Evolutionary conservation across 2,797 vertebrate species (phyloP).

Genomic region (Liasis olivaceus): DNA sequence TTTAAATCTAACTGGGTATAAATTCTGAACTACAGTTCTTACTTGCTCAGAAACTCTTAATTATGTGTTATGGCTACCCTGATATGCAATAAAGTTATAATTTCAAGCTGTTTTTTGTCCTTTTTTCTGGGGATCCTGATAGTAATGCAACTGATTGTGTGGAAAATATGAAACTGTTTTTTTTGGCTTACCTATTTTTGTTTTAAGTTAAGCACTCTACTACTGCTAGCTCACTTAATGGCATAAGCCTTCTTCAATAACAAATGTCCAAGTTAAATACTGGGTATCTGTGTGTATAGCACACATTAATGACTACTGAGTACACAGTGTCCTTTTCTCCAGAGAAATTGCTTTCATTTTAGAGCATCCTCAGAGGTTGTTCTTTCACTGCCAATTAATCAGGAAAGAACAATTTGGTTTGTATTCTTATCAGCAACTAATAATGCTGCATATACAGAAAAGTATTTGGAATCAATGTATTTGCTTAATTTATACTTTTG

Average conservation of each 20-base stretch:
- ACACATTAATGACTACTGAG: not conserved
- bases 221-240: not conserved
- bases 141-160: not conserved
- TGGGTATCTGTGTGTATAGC: not conserved
- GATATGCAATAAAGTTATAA: not conserved
- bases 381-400: not conserved
- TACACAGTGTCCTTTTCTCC: not conserved
- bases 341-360: not conserved
- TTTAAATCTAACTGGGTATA: not conserved
- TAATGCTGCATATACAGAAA: not conserved
- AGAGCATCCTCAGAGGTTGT: not conserved
- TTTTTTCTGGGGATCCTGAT: not conserved
- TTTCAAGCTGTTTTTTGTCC: not conserved
- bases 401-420: not conserved
- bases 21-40: not conserved
- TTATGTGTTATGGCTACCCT: not conserved
- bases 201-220: slow-evolving; percentile 36
- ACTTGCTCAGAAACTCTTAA: not conserved
- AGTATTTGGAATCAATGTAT: not conserved
- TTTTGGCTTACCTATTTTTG: not conserved
- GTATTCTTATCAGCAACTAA: not conserved
- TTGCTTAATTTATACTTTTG: not conserved
- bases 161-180: not conserved
- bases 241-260: slow-evolving; percentile 8
- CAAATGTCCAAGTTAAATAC: slow-evolving; percentile 1